A percentile compares a stretch with the other conserved stretches of the same genome.
phyloP scores from a whole-genome alignment of 2,888 invertebrate genomes.

The Brenthis ino region DNA sequence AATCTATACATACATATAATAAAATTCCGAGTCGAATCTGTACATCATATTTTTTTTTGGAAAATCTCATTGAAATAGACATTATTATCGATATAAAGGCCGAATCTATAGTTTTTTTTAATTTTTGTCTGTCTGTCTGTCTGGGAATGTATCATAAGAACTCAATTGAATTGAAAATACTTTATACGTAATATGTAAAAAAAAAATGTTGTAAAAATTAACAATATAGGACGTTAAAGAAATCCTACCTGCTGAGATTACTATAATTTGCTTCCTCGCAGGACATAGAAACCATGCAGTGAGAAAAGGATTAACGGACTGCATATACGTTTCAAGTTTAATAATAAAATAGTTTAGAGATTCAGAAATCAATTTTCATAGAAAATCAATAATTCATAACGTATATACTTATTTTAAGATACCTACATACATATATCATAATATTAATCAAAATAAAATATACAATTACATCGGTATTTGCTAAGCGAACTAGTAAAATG shows the following conservation, averaged over 20 bases:
- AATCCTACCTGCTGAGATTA: constrained; percentile 60
- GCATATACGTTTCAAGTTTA: constrained; percentile 14
- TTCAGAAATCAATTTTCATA: not conserved
- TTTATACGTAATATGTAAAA: constrained; percentile 25
- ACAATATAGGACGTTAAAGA: constrained; percentile 63
- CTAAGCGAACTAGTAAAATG: too few species aligned
- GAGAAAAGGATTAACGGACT: constrained; percentile 21
- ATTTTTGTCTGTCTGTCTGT: too few species aligned
- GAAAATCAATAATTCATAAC: not conserved
- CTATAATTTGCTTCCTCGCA: constrained; percentile 65
- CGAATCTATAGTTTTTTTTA: too few species aligned
- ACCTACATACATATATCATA: too few species aligned
- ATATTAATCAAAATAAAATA: too few species aligned
- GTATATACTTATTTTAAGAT: too few species aligned
- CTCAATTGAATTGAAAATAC: not conserved
- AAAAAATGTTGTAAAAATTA: constrained; percentile 45
- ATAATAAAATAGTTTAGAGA: constrained; percentile 5
- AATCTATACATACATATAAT: not conserved
- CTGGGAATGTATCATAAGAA: too few species aligned
- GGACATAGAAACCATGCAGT: constrained; percentile 42
- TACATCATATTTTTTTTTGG: too few species aligned
- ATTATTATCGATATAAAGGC: too few species aligned
- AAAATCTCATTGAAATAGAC: too few species aligned
- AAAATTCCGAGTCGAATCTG: too few species aligned
- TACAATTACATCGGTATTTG: too few species aligned